Percentiles rank a stretch among this genome's conserved stretches.
phyloP scores from a whole-genome alignment of 2,888 invertebrate species.

The Orgyia antiqua region DNA sequence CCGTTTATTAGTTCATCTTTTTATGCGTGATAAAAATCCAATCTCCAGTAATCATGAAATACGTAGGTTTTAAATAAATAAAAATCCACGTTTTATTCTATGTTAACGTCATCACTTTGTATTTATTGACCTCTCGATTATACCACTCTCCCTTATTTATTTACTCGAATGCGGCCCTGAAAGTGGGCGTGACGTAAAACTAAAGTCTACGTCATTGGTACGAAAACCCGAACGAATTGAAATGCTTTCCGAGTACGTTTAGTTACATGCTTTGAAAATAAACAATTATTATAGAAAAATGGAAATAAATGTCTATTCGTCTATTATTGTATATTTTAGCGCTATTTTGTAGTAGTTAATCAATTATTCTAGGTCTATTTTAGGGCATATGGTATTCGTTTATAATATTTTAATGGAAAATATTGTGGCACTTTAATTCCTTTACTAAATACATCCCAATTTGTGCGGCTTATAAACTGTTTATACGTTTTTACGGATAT shows the following conservation, averaged over 20 bases:
- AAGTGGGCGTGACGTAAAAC: slow-evolving; percentile 69
- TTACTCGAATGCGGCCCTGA: slow-evolving; percentile 70
- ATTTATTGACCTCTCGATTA: slow-evolving; percentile 22
- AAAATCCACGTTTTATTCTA: too few species aligned
- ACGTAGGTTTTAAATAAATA: too few species aligned
- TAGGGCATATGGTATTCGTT: too few species aligned
- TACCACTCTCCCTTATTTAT: slow-evolving; percentile 43
- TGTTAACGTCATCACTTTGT: slow-evolving; percentile 38
- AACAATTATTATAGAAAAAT: neutral
- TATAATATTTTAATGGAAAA: too few species aligned
- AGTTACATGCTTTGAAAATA: slow-evolving; percentile 30
- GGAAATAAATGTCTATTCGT: too few species aligned
- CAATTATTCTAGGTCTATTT: too few species aligned
- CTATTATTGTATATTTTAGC: too few species aligned
- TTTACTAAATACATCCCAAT: slow-evolving; percentile 17
- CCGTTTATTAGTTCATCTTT: too few species aligned
- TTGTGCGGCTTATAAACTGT: slow-evolving; percentile 33
- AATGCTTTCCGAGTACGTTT: slow-evolving; percentile 39
- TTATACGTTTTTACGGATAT: slow-evolving; percentile 33
- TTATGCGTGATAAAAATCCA: too few species aligned
- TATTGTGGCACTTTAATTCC: too few species aligned
- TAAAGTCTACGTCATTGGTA: slow-evolving; percentile 56
- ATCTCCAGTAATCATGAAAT: too few species aligned
- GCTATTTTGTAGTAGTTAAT: too few species aligned
- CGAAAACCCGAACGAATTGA: slow-evolving; percentile 34